Evolutionary conservation across 2,113 vertebrate genomes (phyloP).

Genomic region (Raja brachyura): DNA sequence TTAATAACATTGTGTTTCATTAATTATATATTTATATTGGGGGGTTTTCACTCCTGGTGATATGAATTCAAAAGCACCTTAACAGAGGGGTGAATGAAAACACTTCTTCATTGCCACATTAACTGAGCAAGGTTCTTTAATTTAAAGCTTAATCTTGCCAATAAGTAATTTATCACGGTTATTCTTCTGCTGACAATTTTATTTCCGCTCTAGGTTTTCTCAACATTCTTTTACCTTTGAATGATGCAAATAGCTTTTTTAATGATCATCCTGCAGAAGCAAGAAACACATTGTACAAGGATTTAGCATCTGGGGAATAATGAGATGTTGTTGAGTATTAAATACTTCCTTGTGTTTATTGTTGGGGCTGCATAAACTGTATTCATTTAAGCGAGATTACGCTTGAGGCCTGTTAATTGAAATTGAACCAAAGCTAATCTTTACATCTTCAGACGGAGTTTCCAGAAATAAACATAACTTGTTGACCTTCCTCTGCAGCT

Average conservation of each 20-base stretch:
- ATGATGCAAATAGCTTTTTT: neutral
- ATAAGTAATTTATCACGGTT: neutral
- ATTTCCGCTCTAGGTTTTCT: neutral
- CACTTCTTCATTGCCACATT: no score
- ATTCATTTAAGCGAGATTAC: neutral
- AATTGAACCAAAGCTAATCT: neutral
- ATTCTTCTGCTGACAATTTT: neutral
- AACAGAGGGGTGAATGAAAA: no score
- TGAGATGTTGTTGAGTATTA: neutral
- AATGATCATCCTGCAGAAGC: neutral
- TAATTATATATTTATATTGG: no score
- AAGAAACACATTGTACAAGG: neutral
- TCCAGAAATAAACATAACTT: neutral
- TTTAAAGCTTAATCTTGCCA: no score
- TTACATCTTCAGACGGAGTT: neutral
- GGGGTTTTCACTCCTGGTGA: no score
- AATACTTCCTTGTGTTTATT: neutral
- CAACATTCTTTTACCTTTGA: neutral
- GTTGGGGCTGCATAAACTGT: neutral
- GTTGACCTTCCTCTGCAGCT: neutral
- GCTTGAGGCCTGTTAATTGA: no score
- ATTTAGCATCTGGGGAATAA: conserved; percentile 1
- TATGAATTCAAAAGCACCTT: no score
- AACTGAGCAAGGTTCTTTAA: no score
- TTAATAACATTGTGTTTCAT: no score